Conservation (phyloP, 2,113 vertebrate genomes). For the Merops nubicus region DNA sequence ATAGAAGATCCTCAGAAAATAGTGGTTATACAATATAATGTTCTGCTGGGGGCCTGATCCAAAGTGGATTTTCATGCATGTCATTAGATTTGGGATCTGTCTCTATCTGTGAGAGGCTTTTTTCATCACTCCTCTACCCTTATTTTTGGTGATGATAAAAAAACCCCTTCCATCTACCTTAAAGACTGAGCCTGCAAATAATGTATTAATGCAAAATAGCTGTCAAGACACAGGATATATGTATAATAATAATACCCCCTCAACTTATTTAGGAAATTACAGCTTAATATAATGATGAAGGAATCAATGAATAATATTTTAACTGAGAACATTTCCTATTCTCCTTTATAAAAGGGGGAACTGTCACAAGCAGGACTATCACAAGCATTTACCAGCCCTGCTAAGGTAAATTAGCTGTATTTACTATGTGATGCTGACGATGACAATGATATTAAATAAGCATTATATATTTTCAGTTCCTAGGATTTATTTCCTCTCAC, state of each 20-base stretch:
- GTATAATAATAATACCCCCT: neutral
- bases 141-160: neutral
- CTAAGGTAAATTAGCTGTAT: neutral
- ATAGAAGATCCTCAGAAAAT: neutral
- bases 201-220: conserved; percentile 5
- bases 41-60: neutral
- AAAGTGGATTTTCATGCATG: neutral
- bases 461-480: neutral
- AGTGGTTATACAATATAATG: neutral
- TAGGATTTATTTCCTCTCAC: neutral
- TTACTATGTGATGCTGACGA: neutral
- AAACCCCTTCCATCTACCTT: neutral
- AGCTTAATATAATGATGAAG: neutral
- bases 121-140: neutral
- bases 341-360: neutral
- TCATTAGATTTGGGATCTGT: neutral
- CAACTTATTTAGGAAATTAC: conserved; percentile 10
- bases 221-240: neutral
- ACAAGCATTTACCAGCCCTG: neutral
- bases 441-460: neutral
- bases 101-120: neutral
- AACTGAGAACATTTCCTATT: neutral
- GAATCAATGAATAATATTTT: neutral
- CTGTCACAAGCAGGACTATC: neutral
- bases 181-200: neutral